Evolutionary conservation across 2,113 vertebrate species (phyloP).

Genomic region (Thamnaconus septentrionalis): DNA sequence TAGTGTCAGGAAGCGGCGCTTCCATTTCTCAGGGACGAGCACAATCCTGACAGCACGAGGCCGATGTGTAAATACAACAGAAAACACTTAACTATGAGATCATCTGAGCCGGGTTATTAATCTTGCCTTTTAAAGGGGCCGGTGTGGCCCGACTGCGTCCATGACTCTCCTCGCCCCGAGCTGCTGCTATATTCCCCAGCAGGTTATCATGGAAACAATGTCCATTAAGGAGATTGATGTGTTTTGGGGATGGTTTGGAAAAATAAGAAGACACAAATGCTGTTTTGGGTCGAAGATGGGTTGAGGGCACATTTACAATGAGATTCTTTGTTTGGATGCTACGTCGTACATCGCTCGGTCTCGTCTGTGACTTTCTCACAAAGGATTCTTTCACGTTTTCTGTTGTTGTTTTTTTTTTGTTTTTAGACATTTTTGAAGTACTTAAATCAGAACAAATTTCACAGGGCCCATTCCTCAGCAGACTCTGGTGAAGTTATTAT

Average conservation of each 20-base stretch:
- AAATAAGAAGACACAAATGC: constrained; percentile 65
- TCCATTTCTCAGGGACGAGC: constrained; percentile 69
- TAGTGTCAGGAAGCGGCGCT: constrained; percentile 67
- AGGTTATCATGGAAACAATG: constrained; percentile 50
- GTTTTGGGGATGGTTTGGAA: constrained; percentile 60
- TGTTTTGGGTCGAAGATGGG: constrained; percentile 64
- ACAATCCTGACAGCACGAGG: constrained; percentile 46
- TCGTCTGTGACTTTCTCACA: constrained; percentile 12
- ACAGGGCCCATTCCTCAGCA: too few species aligned
- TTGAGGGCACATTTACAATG: constrained; percentile 67
- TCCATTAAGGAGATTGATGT: constrained; percentile 74
- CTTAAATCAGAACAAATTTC: too few species aligned
- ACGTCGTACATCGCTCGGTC: constrained; percentile 5
- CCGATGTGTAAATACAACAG: constrained; percentile 78
- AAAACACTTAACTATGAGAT: constrained; percentile 84
- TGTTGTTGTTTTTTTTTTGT: constrained; percentile 7
- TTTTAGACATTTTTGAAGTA: too few species aligned
- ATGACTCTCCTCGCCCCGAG: constrained; percentile 31
- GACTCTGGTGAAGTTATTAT: too few species aligned
- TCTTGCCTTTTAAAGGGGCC: constrained; percentile 72
- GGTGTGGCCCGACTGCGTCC: constrained; percentile 56
- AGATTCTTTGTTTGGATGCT: constrained; percentile 53
- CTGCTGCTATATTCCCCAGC: constrained; percentile 55
- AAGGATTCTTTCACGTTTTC: constrained; percentile 21
- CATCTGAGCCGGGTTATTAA: constrained; percentile 76